phyloP scores from a whole-genome alignment of 2,888 invertebrate species.

The Acrobeloides nanus region DNA sequence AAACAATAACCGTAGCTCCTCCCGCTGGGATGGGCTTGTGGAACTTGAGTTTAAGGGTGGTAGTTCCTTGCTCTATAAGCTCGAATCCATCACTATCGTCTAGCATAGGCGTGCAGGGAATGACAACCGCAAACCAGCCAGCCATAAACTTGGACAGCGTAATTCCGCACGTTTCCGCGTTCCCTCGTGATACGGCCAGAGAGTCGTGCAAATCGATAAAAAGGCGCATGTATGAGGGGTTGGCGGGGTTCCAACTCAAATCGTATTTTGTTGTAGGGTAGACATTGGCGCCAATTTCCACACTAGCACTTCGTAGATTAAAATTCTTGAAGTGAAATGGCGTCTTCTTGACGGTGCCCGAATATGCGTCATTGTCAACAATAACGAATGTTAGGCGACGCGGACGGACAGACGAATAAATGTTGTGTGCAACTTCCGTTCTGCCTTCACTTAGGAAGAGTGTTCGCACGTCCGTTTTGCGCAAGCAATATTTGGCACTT shows the following conservation, averaged over 20 bases:
- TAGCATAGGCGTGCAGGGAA: slow-evolving; percentile 14
- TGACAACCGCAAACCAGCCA: no score
- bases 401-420: slow-evolving; percentile 1
- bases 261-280: no score
- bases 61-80: slow-evolving; percentile 13
- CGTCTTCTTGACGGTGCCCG: no score
- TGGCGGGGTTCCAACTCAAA: no score
- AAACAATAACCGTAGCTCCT: slow-evolving; percentile 11
- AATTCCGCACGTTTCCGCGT: neutral
- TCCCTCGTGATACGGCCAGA: no score
- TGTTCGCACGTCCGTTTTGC: slow-evolving; percentile 4
- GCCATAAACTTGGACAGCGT: no score
- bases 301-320: no score
- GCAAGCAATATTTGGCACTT: slow-evolving; percentile 6
- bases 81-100: slow-evolving; percentile 15
- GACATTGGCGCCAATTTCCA: no score
- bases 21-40: slow-evolving; percentile 8
- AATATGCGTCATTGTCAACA: neutral
- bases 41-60: slow-evolving; percentile 4
- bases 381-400: neutral
- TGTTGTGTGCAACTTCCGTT: slow-evolving; percentile 1
- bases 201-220: slow-evolving; percentile 5
- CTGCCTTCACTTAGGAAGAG: slow-evolving; percentile 1
- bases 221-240: neutral
- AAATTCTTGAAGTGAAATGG: no score